Evolutionary conservation across 2,113 vertebrate species (phyloP).

Genomic region (Potamarius usumacintae): DNA sequence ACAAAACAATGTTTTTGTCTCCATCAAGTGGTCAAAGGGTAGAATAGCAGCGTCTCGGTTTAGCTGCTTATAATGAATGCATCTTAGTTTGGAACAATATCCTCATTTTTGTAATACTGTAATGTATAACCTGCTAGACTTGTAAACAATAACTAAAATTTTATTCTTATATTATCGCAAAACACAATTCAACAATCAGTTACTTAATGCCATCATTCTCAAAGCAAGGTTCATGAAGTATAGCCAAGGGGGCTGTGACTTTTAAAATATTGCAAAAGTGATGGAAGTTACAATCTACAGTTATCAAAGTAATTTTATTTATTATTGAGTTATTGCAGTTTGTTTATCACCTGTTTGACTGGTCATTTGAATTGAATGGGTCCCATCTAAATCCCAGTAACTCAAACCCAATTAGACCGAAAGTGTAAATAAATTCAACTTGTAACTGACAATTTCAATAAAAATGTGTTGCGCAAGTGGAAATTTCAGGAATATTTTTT

Average conservation of each 20-base stretch:
- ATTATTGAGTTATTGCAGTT: too few relatives aligned
- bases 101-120: background rate
- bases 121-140: background rate
- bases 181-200: background rate
- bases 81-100: background rate
- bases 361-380: background rate
- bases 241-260: background rate
- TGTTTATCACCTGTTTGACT: background rate
- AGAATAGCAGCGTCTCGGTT: background rate
- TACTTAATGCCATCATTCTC: background rate
- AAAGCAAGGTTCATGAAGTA: background rate
- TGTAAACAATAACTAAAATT: background rate
- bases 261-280: background rate
- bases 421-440: background rate
- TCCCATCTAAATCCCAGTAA: background rate
- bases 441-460: background rate
- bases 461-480: background rate
- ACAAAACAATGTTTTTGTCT: conserved; percentile 1
- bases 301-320: background rate
- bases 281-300: background rate
- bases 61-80: background rate
- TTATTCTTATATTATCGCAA: background rate
- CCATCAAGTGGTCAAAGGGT: conserved; percentile 22
- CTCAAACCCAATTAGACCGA: background rate
- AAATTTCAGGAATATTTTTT: background rate